phyloP scores from a whole-genome alignment of 2,797 vertebrate genomes.

The Tragopan temminckii region DNA sequence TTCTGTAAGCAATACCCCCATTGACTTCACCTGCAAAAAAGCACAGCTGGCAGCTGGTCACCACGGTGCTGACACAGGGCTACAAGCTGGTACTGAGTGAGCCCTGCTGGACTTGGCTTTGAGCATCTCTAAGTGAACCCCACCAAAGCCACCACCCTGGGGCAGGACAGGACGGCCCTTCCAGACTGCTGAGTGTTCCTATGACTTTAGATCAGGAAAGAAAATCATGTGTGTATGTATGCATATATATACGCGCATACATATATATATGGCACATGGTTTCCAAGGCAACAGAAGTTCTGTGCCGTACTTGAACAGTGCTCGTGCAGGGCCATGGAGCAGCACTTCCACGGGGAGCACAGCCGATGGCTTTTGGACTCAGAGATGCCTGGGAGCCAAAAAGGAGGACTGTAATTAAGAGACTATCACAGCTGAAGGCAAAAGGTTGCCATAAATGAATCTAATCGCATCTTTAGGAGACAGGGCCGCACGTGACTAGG shows the following conservation, averaged over 20 bases:
- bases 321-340: neutral
- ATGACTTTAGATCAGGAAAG: neutral
- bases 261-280: neutral
- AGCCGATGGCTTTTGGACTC: neutral
- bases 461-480: constrained; percentile 11
- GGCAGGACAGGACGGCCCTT: neutral
- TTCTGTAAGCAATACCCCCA: neutral
- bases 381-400: neutral
- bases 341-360: neutral
- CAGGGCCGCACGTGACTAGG: neutral
- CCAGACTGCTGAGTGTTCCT: neutral
- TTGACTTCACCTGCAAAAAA: neutral
- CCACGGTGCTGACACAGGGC: neutral
- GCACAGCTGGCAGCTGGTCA: neutral
- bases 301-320: neutral
- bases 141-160: neutral
- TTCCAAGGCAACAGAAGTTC: constrained; percentile 69
- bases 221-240: neutral
- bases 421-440: neutral
- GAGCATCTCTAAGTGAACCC: fast-evolving
- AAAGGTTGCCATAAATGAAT: constrained; percentile 3
- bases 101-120: neutral
- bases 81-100: neutral
- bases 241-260: neutral
- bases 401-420: neutral